Evolutionary conservation across 2,113 vertebrate species (phyloP).

Genomic region (Eurystomus gularis): DNA sequence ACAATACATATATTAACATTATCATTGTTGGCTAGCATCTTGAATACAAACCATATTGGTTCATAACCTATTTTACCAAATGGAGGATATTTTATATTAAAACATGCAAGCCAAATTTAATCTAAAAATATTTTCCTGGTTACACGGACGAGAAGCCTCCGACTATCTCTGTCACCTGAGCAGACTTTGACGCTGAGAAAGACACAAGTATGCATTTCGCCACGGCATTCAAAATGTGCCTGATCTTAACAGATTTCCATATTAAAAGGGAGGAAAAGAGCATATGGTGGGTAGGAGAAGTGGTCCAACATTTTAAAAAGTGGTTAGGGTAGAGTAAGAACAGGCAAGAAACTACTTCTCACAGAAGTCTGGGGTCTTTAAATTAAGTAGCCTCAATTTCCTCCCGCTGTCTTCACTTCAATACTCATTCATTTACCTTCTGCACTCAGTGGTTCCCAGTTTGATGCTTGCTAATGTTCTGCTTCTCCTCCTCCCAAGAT

Average conservation of each 20-base stretch:
- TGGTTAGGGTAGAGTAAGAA: background rate
- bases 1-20: background rate
- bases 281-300: background rate
- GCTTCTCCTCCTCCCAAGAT: background rate
- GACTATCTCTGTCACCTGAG: background rate
- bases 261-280: background rate
- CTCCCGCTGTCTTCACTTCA: background rate
- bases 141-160: background rate
- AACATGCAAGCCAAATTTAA: background rate
- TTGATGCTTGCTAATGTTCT: background rate
- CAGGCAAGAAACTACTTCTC: background rate
- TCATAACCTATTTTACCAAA: background rate
- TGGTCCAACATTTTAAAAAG: background rate
- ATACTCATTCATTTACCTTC: background rate
- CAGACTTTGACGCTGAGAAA: background rate
- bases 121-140: background rate
- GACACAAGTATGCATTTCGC: background rate
- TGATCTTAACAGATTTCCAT: background rate
- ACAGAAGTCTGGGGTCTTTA: background rate
- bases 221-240: background rate
- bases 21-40: background rate
- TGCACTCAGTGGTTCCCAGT: background rate
- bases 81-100: background rate
- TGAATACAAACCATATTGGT: background rate
- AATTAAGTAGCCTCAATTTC: background rate